Base-by-base conservation (phyloP, 2,797 vertebrate species). In the Astyanax mexicanus region DNA sequence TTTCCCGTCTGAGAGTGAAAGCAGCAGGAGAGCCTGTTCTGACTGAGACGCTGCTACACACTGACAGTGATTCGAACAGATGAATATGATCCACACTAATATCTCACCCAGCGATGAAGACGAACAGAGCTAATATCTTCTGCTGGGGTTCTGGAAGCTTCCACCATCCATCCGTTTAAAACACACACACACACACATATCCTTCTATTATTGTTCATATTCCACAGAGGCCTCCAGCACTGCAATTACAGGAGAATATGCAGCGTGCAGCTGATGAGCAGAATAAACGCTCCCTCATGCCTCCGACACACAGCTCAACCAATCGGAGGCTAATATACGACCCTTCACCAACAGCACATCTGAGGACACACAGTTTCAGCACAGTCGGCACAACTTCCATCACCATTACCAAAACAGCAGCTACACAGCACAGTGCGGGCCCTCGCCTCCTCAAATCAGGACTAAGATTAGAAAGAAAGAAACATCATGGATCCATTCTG, bases 61-160 rank as follows among this genome's bases (percentile, higher is more conserved):
- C 17, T n/a, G 44, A 45, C 44, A 45, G 44, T 45, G 13, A 45
- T 45, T 45, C 3, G 17, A 45, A 45, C 15, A n/a, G 17, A 45
- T 45, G 44, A 45, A 42, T 42, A 42, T 42, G 40, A 42, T 42
- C 40, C 40, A 42, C 9, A 42, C 40, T 42, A 42, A 42, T 42
- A 45, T 74, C 42, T 64, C 47, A 45, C 5, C 13, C 44, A n/a
- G 17, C 44, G 44, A 45, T 45, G 44, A 45, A 45, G 44, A 45
- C 45, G 44, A 45, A 45, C 44, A 45, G 44, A 13, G 44, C 13
- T 45, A 45, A 45, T 45, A 45, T 45, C 44, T 21, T 19, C 57
- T 15, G 57, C 27, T 9, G 45, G 47, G 66, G 21, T 19, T 45
- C 44, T 13, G 44, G 44, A 45, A 45, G 44, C 44, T n/a, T 45